Evolutionary conservation across 2,888 invertebrate species (phyloP).

Genomic region (Sabatieria punctata): DNA sequence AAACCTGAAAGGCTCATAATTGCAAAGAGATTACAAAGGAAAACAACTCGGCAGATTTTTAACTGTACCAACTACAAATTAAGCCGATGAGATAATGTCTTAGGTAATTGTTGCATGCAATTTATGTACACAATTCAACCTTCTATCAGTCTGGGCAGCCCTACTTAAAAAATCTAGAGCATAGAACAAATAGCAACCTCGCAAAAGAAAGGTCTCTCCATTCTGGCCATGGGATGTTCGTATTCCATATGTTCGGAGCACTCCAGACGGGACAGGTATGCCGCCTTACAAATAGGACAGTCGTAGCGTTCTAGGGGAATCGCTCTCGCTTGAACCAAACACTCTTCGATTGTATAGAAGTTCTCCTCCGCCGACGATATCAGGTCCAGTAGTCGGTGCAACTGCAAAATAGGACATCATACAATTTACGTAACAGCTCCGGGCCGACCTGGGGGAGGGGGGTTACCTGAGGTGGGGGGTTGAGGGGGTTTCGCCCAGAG

Average conservation of each 20-base stretch:
- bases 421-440: background rate
- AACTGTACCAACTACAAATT: too few relatives aligned
- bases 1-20: too few relatives aligned
- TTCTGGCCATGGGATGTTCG: constrained; percentile 18
- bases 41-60: too few relatives aligned
- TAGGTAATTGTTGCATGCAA: too few relatives aligned
- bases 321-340: constrained; percentile 19
- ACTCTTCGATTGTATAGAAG: constrained; percentile 12
- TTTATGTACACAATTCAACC: too few relatives aligned
- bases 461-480: too few relatives aligned
- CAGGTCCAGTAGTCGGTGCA: constrained; percentile 14
- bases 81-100: too few relatives aligned
- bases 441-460: too few relatives aligned
- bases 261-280: constrained; percentile 22
- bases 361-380: constrained; percentile 15
- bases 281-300: constrained; percentile 24
- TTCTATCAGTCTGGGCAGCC: too few relatives aligned
- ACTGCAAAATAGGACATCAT: background rate
- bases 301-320: constrained; percentile 25
- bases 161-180: constrained; percentile 4
- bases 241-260: constrained; percentile 19
- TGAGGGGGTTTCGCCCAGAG: too few relatives aligned
- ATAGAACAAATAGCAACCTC: constrained; percentile 13
- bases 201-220: constrained; percentile 21
- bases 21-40: too few relatives aligned